A percentile compares a stretch with the other conserved stretches of the same genome.
Evolutionary conservation across 2,888 invertebrate genomes (phyloP).

Genomic region (Dynastes grantii): DNA sequence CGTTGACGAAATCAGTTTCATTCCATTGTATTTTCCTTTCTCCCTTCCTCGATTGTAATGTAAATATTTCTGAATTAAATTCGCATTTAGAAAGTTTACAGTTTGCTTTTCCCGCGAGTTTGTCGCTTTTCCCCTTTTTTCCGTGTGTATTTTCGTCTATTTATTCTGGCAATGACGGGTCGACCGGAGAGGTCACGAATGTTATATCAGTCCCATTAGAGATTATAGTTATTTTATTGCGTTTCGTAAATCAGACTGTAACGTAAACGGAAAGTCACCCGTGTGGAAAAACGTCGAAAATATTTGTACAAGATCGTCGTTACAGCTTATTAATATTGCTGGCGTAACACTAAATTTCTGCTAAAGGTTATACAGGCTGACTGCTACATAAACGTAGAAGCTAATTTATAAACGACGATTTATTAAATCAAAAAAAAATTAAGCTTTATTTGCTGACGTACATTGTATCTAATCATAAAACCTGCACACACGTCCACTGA

Average conservation of each 20-base stretch:
- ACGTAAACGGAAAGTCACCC: background rate
- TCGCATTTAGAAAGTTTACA: constrained; percentile 49
- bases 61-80: constrained; percentile 50
- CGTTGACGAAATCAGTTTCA: constrained; percentile 43
- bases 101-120: constrained; percentile 37
- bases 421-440: too few relatives aligned
- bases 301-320: background rate
- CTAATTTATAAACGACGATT: too few relatives aligned
- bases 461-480: too few relatives aligned
- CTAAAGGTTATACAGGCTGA: too few relatives aligned
- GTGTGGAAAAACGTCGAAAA: constrained; percentile 1
- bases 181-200: constrained; percentile 11
- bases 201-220: constrained; percentile 13
- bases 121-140: constrained; percentile 31
- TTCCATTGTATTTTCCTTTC: constrained; percentile 42
- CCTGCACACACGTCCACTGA: too few relatives aligned
- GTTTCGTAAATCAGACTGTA: constrained; percentile 12
- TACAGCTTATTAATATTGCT: background rate
- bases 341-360: background rate
- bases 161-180: constrained; percentile 15
- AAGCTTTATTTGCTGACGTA: too few relatives aligned
- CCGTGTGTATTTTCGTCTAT: constrained; percentile 24
- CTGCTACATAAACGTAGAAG: too few relatives aligned
- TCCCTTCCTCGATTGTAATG: constrained; percentile 47
- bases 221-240: constrained; percentile 36